phyloP scores from a whole-genome alignment of 2,113 vertebrate species.

The Cygnus buccinator region DNA sequence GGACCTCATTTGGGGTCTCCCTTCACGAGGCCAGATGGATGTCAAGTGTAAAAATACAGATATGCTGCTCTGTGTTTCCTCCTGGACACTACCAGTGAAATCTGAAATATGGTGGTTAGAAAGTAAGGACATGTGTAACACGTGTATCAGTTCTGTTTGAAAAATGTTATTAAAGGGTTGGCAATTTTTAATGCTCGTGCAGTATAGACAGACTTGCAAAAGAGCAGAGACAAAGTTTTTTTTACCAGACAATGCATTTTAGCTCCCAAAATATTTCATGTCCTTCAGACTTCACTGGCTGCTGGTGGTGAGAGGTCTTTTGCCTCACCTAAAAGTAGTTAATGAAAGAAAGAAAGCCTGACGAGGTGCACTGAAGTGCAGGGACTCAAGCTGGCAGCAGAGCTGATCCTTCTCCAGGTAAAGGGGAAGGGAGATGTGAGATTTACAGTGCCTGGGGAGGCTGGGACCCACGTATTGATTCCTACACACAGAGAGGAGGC shows the following conservation, averaged over 20 bases:
- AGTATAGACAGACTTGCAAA: neutral
- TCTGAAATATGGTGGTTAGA: neutral
- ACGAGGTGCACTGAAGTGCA: neutral
- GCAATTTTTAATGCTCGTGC: neutral
- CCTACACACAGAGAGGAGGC: neutral
- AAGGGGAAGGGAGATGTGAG: neutral
- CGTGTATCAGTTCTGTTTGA: neutral
- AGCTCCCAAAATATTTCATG: neutral
- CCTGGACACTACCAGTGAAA: neutral
- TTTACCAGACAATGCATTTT: neutral
- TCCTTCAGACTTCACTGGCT: neutral
- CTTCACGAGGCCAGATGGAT: fast-evolving
- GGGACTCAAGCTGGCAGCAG: neutral
- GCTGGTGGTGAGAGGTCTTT: neutral
- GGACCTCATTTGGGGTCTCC: neutral
- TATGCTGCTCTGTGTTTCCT: neutral
- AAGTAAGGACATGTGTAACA: neutral
- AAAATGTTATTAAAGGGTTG: neutral
- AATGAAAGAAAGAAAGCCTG: neutral
- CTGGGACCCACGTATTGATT: neutral
- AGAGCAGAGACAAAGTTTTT: neutral
- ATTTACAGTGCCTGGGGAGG: neutral
- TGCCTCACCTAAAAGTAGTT: neutral
- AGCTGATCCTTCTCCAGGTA: neutral
- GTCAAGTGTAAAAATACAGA: neutral